Evolutionary conservation across 2,797 vertebrate species (phyloP), one percentile per base, ranked within the genome.

Genomic region (Sandelia bainsii): DNA sequence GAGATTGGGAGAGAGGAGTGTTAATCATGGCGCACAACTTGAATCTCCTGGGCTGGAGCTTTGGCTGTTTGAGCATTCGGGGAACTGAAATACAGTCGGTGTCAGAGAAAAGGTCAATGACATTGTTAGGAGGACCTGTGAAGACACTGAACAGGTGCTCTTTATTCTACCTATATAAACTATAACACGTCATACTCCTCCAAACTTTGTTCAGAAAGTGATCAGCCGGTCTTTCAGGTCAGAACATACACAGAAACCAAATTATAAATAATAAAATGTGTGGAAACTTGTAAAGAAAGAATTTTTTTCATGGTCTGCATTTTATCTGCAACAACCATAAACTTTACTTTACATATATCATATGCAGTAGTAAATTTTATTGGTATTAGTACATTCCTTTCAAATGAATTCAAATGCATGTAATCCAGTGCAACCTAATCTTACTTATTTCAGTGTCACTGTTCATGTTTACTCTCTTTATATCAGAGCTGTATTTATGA

Each of bases 101-200:
- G 91, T 90, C 86, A 86, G 22, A 80, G 84, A 66, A 91, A 92
- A 91, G 91, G 91, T 93, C 90, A 91, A 85, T 77, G 85, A 75
- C 84, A 54, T 83, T 83, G 85, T 90, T 83, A 88, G 79, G 73
- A 72, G 75, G 77, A 69, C 65, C 79, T 48, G 27, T 69, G 80
- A 81, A 74, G 85, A 86, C 61, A 23, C 67, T 34, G 57, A 87
- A 68, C 76, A 77, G 72, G 77, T 80, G 80, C 58, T 73, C 67
- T 79, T 62, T 80, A 75, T 69, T 75, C 71, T 65, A 80, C 73
- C 80, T 77, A 81, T 86, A 86, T 74, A 87, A 77, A 75, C 67
- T 69, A 29, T 51, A 62, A 79, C 44, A 82, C 49, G 27, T 27
- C 6, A 3, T 40, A 29, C 54, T 72, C 51, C 68, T 59, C 27